Evolutionary conservation across 2,113 vertebrate genomes (phyloP), one percentile per base, ranked within the genome.

Genomic region (Ameiurus melas): DNA sequence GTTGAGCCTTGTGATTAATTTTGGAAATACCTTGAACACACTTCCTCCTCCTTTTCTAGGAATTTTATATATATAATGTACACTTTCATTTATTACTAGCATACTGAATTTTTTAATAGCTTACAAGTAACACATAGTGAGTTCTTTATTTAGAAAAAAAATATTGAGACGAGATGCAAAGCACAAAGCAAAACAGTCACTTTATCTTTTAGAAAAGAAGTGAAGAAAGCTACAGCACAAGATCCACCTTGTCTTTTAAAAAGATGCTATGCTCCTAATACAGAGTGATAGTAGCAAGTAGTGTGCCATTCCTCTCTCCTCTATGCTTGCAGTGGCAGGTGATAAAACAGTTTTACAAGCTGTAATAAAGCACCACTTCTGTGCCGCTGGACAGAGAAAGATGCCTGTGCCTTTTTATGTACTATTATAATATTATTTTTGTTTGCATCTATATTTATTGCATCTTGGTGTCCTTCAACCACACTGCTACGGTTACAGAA

Each of bases 341-440:
- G 83, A 92, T 93, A 92, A 94, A 93, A 77, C 88, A 91, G 83
- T 92, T 93, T 94, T 92, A 94, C 91, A 93, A 89, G 89, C 78
- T 68, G 91, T 84, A 87, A 91, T 94, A 94, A 94, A 94, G 90
- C 89, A 68, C 75, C 86, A 83, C 88, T 89, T 92, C 77, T 91
- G 73, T 91, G 89, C 84, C 36, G 43, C 87, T 39, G 86, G 85
- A 86, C 87, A 86, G 81, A 81, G 89, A 68, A 90, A 84, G 88
- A 70, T 88, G 85, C 85, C 64, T 80, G 70, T 43, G 80, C 83
- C 77, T 90, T 92, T 90, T 91, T 89, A 90, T 92, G 83, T 88
- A 86, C 86, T 90, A 90, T 91, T 90, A 90, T 91, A 92, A 90
- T 91, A 90, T 91, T 90, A 88, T 90, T 90, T 91, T 91, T 91